Conservation (phyloP, 2,888 invertebrate species). For the Leptinotarsa haldemani region DNA sequence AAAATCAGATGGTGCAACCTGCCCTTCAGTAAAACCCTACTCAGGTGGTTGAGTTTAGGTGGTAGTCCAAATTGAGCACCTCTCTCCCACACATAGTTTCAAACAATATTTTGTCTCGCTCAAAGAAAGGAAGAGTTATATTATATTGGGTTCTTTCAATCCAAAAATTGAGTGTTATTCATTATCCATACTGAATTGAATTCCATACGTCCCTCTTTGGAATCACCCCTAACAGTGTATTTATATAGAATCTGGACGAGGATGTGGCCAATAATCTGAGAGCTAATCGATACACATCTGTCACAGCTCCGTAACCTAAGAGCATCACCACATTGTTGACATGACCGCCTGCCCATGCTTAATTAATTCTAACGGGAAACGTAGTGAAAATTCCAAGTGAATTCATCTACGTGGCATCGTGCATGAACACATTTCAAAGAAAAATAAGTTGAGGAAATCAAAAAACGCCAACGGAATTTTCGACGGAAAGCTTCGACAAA, state of each 20-base stretch:
- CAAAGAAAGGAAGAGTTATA: no score
- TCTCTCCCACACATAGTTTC: no score
- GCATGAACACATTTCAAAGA: slow-evolving; percentile 10
- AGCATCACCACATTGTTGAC: slow-evolving; percentile 15
- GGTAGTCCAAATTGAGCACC: no score
- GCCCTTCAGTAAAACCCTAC: no score
- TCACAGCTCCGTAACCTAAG: not conserved
- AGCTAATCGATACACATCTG: slow-evolving; percentile 1
- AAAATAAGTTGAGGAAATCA: not conserved
- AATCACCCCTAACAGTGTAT: not conserved
- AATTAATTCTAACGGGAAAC: slow-evolving; percentile 8
- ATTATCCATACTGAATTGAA: no score
- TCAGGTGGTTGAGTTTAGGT: no score
- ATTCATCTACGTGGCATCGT: not conserved
- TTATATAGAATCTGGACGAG: slow-evolving; percentile 13
- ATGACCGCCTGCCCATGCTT: not conserved
- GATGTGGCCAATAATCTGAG: slow-evolving; percentile 12
- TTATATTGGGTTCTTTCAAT: no score
- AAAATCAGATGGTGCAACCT: no score
- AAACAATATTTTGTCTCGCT: no score
- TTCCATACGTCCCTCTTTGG: no score
- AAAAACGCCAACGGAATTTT: not conserved
- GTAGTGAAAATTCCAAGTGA: slow-evolving; percentile 17
- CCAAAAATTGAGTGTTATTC: no score
- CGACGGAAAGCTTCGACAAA: not conserved